Conservation (phyloP, 2,113 vertebrate species). For the Takifugu bimaculatus region DNA sequence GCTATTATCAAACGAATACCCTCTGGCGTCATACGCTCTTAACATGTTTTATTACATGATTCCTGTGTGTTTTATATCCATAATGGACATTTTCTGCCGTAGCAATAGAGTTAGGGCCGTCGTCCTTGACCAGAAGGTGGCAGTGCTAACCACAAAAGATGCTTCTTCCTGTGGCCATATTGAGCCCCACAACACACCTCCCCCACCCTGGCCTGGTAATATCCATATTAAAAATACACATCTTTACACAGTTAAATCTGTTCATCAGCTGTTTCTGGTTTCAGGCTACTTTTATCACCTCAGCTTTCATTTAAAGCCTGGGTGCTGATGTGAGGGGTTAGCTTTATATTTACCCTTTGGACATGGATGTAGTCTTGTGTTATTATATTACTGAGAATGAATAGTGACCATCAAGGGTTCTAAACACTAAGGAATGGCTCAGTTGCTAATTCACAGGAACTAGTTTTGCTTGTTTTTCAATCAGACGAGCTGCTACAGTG, state of each 20-base stretch:
- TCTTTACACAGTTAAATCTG: constrained; percentile 2
- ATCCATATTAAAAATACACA: constrained; percentile 18
- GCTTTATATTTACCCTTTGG: constrained; percentile 31
- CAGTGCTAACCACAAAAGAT: constrained; percentile 52
- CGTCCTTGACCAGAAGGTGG: constrained; percentile 57
- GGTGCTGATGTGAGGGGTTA: constrained; percentile 19
- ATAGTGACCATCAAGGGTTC: constrained; percentile 41
- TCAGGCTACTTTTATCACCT: not conserved
- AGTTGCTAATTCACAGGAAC: constrained; percentile 57
- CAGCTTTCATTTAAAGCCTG: constrained; percentile 26
- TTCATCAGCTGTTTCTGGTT: constrained; percentile 1
- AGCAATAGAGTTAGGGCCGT: not conserved
- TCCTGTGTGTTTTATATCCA: too few species aligned
- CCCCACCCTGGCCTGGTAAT: constrained; percentile 6
- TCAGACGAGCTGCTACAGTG: not conserved
- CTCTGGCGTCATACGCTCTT: too few species aligned
- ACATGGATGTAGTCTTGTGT: constrained; percentile 42
- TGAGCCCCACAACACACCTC: constrained; percentile 20
- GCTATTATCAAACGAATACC: too few species aligned
- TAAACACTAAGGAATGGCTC: constrained; percentile 57
- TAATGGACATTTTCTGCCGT: too few species aligned
- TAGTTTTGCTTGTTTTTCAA: constrained; percentile 23
- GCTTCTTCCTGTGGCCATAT: constrained; percentile 2
- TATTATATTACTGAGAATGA: constrained; percentile 7
- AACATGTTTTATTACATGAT: too few species aligned